A percentile compares a stretch with the other conserved stretches of the same genome.
These are phyloP conservation scores for Trichopoda pennipes DNA, from an alignment of 2,888 invertebrate genomes.

Conservation along the genomic window DNA sequence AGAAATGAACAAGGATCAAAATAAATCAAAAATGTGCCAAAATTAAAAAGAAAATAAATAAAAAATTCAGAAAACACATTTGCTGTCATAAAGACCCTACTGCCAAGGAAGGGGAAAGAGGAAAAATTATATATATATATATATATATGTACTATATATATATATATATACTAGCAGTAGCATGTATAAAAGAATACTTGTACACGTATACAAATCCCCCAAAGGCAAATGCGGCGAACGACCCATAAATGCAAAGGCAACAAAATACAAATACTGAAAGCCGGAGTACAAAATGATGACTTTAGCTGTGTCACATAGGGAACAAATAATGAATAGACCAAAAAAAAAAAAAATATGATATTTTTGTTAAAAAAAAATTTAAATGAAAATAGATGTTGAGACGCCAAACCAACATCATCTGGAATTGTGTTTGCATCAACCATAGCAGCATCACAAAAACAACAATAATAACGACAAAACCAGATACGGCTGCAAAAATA, in stretches of 20 bases:
- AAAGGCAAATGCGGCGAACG: constrained; percentile 67
- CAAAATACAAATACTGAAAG: constrained; percentile 17
- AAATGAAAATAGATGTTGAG: constrained; percentile 60
- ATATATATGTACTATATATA: constrained; percentile 59
- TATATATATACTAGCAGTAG: constrained; percentile 16
- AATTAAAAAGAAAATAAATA: constrained; percentile 27
- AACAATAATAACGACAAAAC: constrained; percentile 25
- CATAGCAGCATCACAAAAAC: constrained; percentile 44
- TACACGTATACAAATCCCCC: constrained; percentile 66
- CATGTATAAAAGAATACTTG: constrained; percentile 51
- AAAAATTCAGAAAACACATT: constrained; percentile 29
- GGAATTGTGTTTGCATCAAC: constrained; percentile 38
- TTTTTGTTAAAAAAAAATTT: neutral
- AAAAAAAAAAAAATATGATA: neutral
- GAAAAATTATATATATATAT: neutral
- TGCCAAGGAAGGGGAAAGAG: constrained; percentile 14
- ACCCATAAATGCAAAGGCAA: constrained; percentile 51
- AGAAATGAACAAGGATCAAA: constrained; percentile 61
- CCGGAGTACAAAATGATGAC: constrained; percentile 63
- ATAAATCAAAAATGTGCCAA: constrained; percentile 66
- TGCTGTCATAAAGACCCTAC: constrained; percentile 30
- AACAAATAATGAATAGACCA: constrained; percentile 57
- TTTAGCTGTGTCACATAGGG: constrained; percentile 64
- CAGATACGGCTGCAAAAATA: constrained; percentile 34
- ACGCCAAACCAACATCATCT: constrained; percentile 57